Percentiles rank a stretch among this genome's conserved stretches.
Conservation (phyloP, 64 coral and sea anemone genomes). For the Trachythela sp. region DNA sequence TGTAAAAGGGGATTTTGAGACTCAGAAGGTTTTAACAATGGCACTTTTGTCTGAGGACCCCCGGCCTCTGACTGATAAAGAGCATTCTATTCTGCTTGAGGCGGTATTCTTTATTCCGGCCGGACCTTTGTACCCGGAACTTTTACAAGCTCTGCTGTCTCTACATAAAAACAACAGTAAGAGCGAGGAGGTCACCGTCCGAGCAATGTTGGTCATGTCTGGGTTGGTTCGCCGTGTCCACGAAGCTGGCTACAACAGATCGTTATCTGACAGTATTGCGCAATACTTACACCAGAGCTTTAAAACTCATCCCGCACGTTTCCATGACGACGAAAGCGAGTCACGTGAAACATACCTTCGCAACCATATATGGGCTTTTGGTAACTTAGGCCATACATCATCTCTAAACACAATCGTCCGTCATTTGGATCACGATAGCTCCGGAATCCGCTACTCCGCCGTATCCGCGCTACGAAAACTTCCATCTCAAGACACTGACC, state of each 20-base stretch:
- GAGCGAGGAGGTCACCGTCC: slow-evolving; percentile 50
- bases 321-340: slow-evolving; percentile 71
- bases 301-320: slow-evolving; percentile 54
- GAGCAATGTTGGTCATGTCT: slow-evolving; percentile 76
- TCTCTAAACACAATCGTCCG: slow-evolving; percentile 62
- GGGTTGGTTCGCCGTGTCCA: slow-evolving; percentile 62
- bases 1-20: slow-evolving; percentile 57
- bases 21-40: slow-evolving; percentile 59
- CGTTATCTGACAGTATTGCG: slow-evolving; percentile 65
- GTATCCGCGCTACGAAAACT: slow-evolving; percentile 77
- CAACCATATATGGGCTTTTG: slow-evolving; percentile 92
- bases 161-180: slow-evolving; percentile 45
- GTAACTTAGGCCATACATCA: slow-evolving; percentile 82
- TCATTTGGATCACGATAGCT: slow-evolving; percentile 77
- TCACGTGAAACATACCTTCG: slow-evolving; percentile 63
- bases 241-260: slow-evolving; percentile 71
- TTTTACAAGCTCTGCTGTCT: slow-evolving; percentile 62
- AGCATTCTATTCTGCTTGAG: slow-evolving; percentile 68
- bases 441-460: slow-evolving; percentile 73
- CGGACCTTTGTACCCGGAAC: slow-evolving; percentile 60
- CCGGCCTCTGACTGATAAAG: slow-evolving; percentile 46
- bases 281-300: slow-evolving; percentile 70
- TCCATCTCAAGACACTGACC: slow-evolving; percentile 53
- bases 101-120: slow-evolving; percentile 71
- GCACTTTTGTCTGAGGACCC: slow-evolving; percentile 52